A percentile compares a stretch with the other conserved stretches of the same genome.
Conservation (phyloP, 2,797 vertebrate genomes). For the Galago senegalensis region DNA sequence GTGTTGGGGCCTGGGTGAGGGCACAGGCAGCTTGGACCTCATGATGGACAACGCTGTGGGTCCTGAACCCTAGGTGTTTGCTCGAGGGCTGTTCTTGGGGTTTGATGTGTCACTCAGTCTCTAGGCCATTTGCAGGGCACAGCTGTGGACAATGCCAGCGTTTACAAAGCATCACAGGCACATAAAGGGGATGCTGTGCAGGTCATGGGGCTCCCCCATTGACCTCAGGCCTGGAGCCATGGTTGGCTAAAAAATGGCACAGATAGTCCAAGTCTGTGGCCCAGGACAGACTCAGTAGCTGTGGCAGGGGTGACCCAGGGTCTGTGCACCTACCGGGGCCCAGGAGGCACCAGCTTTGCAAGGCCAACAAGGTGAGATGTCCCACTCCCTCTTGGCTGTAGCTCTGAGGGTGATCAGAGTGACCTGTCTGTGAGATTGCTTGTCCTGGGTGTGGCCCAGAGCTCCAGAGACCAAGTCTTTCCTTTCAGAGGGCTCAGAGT, state of each 20-base stretch:
- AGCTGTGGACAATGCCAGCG: background rate
- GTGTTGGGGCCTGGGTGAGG: background rate
- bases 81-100: too few relatives aligned
- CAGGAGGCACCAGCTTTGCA: background rate
- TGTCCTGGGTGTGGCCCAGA: background rate
- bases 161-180: background rate
- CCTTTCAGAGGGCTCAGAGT: background rate
- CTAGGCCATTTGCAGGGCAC: background rate
- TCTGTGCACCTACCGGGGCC: background rate
- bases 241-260: background rate
- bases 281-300: background rate
- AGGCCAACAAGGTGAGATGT: background rate
- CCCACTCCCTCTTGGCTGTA: background rate
- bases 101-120: background rate
- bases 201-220: background rate
- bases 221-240: background rate
- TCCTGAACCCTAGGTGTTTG: background rate
- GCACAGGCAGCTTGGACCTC: background rate
- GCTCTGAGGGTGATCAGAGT: background rate
- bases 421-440: background rate
- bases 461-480: too few relatives aligned
- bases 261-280: background rate
- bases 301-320: background rate
- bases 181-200: background rate
- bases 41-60: background rate